Evolutionary conservation across 2,797 vertebrate genomes (phyloP), one percentile per base, ranked within the genome.

Genomic region (Sebastes aleutianus): DNA sequence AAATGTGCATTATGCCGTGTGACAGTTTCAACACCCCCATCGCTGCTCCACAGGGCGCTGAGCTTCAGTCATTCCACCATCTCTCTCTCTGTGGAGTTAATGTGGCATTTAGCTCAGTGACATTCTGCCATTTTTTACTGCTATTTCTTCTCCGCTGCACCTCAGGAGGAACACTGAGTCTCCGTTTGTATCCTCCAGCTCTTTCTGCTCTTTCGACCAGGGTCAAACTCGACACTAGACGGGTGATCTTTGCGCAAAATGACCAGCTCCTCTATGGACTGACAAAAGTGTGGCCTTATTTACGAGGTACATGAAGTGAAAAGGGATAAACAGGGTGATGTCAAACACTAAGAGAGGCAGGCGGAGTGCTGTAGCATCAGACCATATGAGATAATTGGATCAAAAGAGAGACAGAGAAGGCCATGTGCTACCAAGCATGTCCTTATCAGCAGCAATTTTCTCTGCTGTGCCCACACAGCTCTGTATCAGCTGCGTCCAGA

Each of bases 81-180:
- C 83, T 86, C 76, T 85, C 57, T 83, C 85, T 87, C 83, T 47
- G 74, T 8, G 76, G 87, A 91, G 84, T 84, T 89, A 93, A 92
- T 93, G 90, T 90, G 85, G 78, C 92, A 90, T 93, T 94, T 92
- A 92, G 87, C 87, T 89, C 88, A 59, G 77, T 93, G 92, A 92
- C 91, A 93, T 86, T 78, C 84, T 85, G 63, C 80, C 71, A 39
- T 79, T 88, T 84, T 88, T 82, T 64, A 64, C 78, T 64, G 54
- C 56, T 83, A 4, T 82, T 86, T 87, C 71, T 50, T 81, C 68
- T 76, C 24, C 65, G 53, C 65, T 75, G 67, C 57, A 81, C 74
- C 84, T 89, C 70, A 6, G 72, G 67, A 89, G 67, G 82, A 78
- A 78, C 50, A 53, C 61, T 12, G 56, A 72, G 56, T 73, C 82